Conservation (phyloP, 2,797 vertebrate species). For the Ambastaia sidthimunki region DNA sequence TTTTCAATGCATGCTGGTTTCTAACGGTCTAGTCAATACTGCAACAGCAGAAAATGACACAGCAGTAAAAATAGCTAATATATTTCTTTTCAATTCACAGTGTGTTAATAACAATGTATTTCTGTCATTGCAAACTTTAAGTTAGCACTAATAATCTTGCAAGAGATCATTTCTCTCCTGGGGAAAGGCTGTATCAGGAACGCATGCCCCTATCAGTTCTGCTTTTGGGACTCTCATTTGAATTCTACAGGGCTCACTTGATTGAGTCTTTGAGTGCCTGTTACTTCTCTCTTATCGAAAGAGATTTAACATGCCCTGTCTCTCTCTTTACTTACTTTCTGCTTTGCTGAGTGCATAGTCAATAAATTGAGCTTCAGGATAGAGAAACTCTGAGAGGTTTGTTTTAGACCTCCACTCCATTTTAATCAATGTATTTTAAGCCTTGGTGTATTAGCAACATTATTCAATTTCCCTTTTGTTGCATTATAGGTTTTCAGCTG, state of each 20-base stretch:
- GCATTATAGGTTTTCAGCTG: conserved; percentile 64
- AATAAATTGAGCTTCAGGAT: conserved; percentile 86
- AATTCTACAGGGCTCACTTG: conserved; percentile 36
- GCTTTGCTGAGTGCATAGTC: conserved; percentile 78
- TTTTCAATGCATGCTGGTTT: neutral
- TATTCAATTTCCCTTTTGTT: conserved; percentile 87
- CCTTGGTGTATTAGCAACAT: conserved; percentile 89
- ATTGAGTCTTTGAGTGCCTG: conserved; percentile 28
- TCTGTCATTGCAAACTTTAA: neutral
- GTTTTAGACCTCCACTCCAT: conserved; percentile 85
- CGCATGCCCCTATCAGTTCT: neutral
- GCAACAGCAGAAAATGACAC: neutral
- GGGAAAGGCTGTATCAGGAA: too few species aligned
- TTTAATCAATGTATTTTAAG: conserved; percentile 82
- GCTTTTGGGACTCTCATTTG: conserved; percentile 38
- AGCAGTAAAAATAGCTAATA: neutral
- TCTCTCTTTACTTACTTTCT: conserved; percentile 80
- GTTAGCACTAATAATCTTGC: neutral
- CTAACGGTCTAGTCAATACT: neutral
- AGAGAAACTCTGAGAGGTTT: conserved; percentile 90
- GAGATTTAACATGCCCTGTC: conserved; percentile 47
- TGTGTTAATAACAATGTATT: neutral
- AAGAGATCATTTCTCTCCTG: neutral
- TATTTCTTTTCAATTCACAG: neutral
- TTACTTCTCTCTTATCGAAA: conserved; percentile 54